Conservation (phyloP, 2,888 invertebrate genomes). For the Megaustenia siamemsis region DNA sequence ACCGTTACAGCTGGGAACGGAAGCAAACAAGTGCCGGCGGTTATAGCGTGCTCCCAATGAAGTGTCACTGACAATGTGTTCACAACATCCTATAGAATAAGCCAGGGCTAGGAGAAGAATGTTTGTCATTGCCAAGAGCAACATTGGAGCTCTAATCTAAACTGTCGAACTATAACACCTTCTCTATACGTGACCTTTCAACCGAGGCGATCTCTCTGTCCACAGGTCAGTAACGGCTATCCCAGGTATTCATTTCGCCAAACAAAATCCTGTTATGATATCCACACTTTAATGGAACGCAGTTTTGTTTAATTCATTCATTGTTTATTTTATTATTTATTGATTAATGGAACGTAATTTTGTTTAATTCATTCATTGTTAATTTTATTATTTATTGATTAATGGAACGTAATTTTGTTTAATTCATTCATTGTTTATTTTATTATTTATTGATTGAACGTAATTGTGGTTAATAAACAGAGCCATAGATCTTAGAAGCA, state of each 20-base stretch:
- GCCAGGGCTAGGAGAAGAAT: not conserved
- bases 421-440: too few relatives aligned
- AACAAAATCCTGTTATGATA: too few relatives aligned
- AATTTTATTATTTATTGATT: too few relatives aligned
- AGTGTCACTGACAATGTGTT: not conserved
- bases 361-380: too few relatives aligned
- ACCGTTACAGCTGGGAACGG: not conserved
- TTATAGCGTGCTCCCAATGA: not conserved
- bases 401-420: too few relatives aligned
- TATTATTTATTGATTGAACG: too few relatives aligned
- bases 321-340: too few relatives aligned
- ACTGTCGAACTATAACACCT: constrained; percentile 3
- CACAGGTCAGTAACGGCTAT: not conserved
- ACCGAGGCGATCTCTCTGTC: not conserved
- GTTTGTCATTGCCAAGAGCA: not conserved
- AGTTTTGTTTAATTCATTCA: too few relatives aligned
- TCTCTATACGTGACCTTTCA: not conserved
- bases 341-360: too few relatives aligned
- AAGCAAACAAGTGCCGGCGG: not conserved
- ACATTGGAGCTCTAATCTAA: constrained; percentile 23
- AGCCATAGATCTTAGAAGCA: too few relatives aligned
- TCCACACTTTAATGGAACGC: too few relatives aligned
- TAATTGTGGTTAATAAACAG: too few relatives aligned
- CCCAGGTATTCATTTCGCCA: not conserved
- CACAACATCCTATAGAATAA: not conserved